These are phyloP conservation scores for Himalopsyche tibetana DNA, from an alignment of 2,888 invertebrate species.

Conservation along the genomic window DNA sequence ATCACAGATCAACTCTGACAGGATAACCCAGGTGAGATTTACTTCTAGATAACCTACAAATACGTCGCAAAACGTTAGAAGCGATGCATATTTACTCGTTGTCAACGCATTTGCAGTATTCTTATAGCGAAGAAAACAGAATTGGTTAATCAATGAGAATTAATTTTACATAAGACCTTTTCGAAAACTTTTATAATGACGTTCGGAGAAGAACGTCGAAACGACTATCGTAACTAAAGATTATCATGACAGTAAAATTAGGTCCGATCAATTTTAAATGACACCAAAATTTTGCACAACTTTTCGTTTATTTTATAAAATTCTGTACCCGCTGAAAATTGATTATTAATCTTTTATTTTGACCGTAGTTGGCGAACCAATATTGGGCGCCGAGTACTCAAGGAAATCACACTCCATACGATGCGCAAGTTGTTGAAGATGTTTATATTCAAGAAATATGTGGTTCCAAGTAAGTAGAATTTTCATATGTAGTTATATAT, in stretches of 20 bases:
- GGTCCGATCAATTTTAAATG: no score
- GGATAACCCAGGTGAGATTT: conserved; percentile 86
- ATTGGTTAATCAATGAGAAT: no score
- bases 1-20: conserved; percentile 93
- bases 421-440: conserved; percentile 89
- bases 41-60: conserved; percentile 57
- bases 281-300: no score
- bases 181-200: no score
- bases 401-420: conserved; percentile 83
- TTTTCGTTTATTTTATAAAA: no score
- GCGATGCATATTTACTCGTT: background rate
- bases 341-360: no score
- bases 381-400: conserved; percentile 95
- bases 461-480: conserved; percentile 80
- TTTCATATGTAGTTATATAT: background rate
- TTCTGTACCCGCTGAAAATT: no score
- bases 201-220: no score
- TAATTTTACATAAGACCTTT: no score
- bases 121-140: background rate
- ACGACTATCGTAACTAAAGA: no score
- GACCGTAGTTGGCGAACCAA: conserved; percentile 87
- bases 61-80: conserved; percentile 45
- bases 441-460: conserved; percentile 92
- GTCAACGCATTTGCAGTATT: background rate
- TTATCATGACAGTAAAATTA: no score